Percentiles rank a stretch among this genome's conserved stretches.
phyloP scores from a whole-genome alignment of 2,113 vertebrate species.

The Elephantulus edwardii region DNA sequence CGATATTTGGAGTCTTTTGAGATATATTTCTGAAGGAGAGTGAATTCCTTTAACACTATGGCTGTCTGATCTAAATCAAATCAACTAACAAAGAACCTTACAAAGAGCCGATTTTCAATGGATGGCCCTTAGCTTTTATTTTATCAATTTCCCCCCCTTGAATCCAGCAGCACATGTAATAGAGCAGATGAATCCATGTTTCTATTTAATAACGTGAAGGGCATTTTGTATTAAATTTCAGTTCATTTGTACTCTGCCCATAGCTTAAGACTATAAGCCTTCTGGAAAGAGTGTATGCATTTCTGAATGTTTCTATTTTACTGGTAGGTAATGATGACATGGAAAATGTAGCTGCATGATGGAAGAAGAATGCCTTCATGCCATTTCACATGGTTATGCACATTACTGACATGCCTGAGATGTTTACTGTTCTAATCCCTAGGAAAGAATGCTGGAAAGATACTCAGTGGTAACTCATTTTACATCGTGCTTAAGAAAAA shows the following conservation, averaged over 20 bases:
- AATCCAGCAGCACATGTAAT: background rate
- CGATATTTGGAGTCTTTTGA: background rate
- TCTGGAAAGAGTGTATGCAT: constrained; percentile 43
- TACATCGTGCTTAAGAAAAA: too few species aligned
- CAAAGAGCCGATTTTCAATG: background rate
- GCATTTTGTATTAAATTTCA: constrained; percentile 26
- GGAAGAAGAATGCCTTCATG: background rate
- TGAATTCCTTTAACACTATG: background rate
- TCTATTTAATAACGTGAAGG: constrained; percentile 56
- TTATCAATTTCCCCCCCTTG: background rate
- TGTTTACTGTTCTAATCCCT: constrained; percentile 40
- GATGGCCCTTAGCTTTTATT: background rate
- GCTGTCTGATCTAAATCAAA: background rate
- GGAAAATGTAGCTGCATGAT: constrained; percentile 23
- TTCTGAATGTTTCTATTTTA: constrained; percentile 56
- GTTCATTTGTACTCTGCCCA: constrained; percentile 45
- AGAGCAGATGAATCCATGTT: background rate
- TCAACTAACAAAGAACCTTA: background rate
- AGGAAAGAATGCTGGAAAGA: constrained; percentile 23
- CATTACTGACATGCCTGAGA: constrained; percentile 16
- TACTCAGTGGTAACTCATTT: background rate
- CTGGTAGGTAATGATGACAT: constrained; percentile 38
- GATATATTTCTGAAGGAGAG: background rate
- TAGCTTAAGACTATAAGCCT: constrained; percentile 49
- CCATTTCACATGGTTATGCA: constrained; percentile 7